A percentile compares a stretch with the other conserved stretches of the same genome.
Evolutionary conservation across 2,113 vertebrate species (phyloP).

Genomic region (Forbesichthys agassizii): DNA sequence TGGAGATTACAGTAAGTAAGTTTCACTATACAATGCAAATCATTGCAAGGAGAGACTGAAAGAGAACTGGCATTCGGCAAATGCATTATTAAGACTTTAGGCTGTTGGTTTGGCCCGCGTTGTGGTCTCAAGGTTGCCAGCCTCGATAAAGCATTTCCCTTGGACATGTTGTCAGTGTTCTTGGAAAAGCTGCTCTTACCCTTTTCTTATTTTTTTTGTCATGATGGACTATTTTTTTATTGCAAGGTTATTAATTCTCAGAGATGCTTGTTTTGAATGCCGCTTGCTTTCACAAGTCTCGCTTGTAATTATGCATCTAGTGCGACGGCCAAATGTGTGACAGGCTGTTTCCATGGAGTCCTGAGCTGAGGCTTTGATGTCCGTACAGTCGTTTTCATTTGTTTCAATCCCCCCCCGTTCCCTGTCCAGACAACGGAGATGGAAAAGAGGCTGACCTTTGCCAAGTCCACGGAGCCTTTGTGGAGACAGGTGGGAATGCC

Average conservation of each 20-base stretch:
- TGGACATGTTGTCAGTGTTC: neutral
- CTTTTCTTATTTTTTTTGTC: neutral
- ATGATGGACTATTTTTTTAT: neutral
- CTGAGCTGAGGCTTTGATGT: neutral
- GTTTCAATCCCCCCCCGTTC: neutral
- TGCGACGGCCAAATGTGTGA: too few relatives aligned
- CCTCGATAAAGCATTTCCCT: too few relatives aligned
- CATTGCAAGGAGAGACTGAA: too few relatives aligned
- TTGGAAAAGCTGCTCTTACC: neutral
- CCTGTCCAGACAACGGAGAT: neutral
- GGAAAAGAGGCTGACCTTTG: constrained; percentile 16
- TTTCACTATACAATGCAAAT: too few relatives aligned
- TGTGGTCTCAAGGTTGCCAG: too few relatives aligned
- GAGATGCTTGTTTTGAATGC: neutral
- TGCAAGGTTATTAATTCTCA: neutral
- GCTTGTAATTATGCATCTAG: too few relatives aligned
- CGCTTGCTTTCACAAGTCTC: too few relatives aligned
- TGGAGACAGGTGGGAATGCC: neutral
- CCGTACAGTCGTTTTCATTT: neutral
- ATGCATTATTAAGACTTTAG: too few relatives aligned
- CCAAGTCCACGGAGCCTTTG: neutral
- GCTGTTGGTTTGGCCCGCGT: too few relatives aligned
- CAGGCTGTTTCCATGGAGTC: neutral
- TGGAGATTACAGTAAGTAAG: neutral
- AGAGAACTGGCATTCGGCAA: too few relatives aligned